These are phyloP conservation scores for Cephus pygmeus DNA, from an alignment of 2,888 invertebrate genomes.

Conservation along the genomic window DNA sequence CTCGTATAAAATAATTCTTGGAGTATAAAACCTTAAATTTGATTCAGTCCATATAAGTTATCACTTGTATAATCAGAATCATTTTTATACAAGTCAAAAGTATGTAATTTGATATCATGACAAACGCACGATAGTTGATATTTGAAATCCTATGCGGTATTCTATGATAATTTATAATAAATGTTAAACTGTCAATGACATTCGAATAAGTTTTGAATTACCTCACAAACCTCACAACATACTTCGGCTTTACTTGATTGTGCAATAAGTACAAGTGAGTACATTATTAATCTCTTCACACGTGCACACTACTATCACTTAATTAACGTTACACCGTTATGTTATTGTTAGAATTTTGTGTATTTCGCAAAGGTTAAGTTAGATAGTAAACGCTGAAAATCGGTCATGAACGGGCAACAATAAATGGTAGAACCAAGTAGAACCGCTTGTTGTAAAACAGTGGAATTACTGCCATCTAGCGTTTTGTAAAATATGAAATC, in stretches of 20 bases:
- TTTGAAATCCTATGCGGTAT: neutral
- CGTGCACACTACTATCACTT: neutral
- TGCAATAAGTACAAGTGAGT: neutral
- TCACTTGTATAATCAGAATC: neutral
- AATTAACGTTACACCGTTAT: neutral
- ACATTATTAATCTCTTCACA: neutral
- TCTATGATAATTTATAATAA: neutral
- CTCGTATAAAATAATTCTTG: too few relatives aligned
- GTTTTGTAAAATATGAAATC: neutral
- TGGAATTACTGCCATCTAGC: neutral
- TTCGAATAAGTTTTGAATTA: neutral
- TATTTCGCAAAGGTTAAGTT: neutral
- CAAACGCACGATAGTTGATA: neutral
- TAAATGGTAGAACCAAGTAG: neutral
- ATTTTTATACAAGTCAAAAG: neutral
- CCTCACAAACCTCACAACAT: neutral
- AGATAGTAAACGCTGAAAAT: neutral
- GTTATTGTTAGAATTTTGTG: neutral
- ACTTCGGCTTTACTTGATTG: neutral
- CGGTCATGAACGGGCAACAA: neutral
- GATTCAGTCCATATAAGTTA: neutral
- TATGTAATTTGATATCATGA: neutral
- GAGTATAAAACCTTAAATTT: neutral
- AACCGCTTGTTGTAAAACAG: neutral
- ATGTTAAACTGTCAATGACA: neutral